These are phyloP conservation scores for Bubo scandiacus DNA, from an alignment of 2,113 vertebrate species.

Conservation along the genomic window DNA sequence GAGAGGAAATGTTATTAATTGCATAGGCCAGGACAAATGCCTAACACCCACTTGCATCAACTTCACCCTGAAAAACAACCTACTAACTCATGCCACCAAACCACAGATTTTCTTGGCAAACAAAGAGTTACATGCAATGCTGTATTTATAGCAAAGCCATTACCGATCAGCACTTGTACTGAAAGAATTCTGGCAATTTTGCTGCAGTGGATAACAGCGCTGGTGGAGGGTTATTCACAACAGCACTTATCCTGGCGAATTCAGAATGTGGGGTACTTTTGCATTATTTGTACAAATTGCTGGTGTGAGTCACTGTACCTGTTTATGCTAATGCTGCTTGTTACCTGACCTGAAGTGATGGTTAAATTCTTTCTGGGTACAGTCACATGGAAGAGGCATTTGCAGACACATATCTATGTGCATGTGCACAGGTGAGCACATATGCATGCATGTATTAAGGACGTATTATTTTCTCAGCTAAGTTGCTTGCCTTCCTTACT, in stretches of 20 bases:
- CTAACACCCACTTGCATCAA: neutral
- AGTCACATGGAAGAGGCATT: neutral
- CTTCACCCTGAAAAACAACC: neutral
- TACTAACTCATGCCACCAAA: neutral
- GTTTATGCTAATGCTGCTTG: neutral
- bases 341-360: neutral
- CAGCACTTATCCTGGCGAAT: neutral
- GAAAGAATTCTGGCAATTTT: neutral
- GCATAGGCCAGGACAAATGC: neutral
- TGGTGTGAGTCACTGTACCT: neutral
- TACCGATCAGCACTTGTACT: neutral
- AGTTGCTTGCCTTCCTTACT: neutral
- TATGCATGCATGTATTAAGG: neutral
- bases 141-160: neutral
- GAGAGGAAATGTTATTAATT: neutral
- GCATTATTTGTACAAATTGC: neutral
- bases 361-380: neutral
- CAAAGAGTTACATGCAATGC: accelerated
- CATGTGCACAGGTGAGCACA: neutral
- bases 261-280: neutral
- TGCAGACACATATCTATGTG: accelerated
- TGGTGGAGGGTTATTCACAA: neutral
- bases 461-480: neutral
- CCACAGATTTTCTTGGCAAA: neutral
- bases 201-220: neutral